A percentile compares a stretch with the other conserved stretches of the same genome.
phyloP scores from a whole-genome alignment of 2,888 invertebrate species.

The Volucella inflata region DNA sequence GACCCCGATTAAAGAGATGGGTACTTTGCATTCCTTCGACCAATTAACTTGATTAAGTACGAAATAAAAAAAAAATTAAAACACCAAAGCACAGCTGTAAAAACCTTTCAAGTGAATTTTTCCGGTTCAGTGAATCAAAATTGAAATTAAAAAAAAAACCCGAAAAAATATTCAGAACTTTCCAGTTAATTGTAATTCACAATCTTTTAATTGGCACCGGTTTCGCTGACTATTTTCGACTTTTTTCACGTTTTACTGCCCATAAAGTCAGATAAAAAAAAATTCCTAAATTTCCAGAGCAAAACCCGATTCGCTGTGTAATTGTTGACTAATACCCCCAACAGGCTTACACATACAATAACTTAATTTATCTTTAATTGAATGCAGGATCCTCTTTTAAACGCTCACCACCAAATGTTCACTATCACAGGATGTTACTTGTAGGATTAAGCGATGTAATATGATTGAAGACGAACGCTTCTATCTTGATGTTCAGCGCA shows the following conservation, averaged over 20 bases:
- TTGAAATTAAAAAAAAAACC: not conserved
- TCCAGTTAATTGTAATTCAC: too few species aligned
- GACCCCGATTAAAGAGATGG: too few species aligned
- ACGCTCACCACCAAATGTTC: not conserved
- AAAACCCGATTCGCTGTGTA: not conserved
- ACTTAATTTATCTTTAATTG: slow-evolving; percentile 57
- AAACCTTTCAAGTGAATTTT: too few species aligned
- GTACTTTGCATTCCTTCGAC: too few species aligned
- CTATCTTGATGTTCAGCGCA: not conserved
- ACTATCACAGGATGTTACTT: slow-evolving; percentile 5
- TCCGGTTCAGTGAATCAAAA: too few species aligned
- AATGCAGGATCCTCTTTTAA: slow-evolving; percentile 16
- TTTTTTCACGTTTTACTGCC: slow-evolving; percentile 1
- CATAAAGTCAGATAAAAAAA: slow-evolving; percentile 5
- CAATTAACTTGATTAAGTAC: too few species aligned
- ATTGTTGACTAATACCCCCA: not conserved
- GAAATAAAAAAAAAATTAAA: too few species aligned
- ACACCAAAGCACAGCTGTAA: too few species aligned
- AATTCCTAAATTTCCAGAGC: too few species aligned
- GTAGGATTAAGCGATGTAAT: slow-evolving; percentile 48
- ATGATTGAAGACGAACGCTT: slow-evolving; percentile 39
- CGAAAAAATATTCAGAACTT: not conserved
- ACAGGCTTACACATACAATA: slow-evolving; percentile 4
- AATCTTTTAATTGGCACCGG: too few species aligned
- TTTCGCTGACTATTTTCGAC: too few species aligned